These are phyloP conservation scores for Octodon degus DNA, from an alignment of 2,113 vertebrate genomes.

Conservation along the genomic window DNA sequence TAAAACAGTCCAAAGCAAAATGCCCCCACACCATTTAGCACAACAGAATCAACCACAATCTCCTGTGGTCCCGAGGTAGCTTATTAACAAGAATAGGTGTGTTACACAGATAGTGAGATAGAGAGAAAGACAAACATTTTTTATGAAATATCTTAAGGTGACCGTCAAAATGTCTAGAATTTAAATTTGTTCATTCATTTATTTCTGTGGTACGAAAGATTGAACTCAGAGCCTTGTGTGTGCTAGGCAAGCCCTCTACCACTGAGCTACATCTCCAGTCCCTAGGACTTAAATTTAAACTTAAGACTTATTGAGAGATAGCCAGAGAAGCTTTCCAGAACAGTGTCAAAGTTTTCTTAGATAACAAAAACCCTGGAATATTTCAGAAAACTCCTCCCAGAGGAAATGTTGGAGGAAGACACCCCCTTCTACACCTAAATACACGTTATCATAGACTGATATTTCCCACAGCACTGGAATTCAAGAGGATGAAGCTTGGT, in stretches of 20 bases:
- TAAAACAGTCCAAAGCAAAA: constrained; percentile 65
- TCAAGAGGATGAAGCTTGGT: not conserved
- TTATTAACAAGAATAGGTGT: constrained; percentile 19
- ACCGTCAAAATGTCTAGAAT: not conserved
- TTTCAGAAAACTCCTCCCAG: not conserved
- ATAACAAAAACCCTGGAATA: not conserved
- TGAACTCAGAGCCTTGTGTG: too few relatives aligned
- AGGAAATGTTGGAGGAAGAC: not conserved
- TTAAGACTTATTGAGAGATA: not conserved
- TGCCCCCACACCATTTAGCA: not conserved
- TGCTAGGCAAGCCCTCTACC: too few relatives aligned
- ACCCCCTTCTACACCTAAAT: not conserved
- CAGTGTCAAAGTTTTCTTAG: not conserved
- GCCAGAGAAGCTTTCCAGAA: not conserved
- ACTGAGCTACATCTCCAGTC: too few relatives aligned
- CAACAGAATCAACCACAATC: constrained; percentile 54
- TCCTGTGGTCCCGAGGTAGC: not conserved
- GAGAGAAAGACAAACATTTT: not conserved
- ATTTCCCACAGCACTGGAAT: not conserved
- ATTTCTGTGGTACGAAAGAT: too few relatives aligned
- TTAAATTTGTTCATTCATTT: too few relatives aligned
- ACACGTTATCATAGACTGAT: fast-evolving
- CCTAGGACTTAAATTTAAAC: not conserved
- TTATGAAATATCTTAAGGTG: not conserved
- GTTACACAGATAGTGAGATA: not conserved